These are phyloP conservation scores for Chloebia gouldiae DNA, from an alignment of 2,113 vertebrate genomes.

Conservation along the genomic window DNA sequence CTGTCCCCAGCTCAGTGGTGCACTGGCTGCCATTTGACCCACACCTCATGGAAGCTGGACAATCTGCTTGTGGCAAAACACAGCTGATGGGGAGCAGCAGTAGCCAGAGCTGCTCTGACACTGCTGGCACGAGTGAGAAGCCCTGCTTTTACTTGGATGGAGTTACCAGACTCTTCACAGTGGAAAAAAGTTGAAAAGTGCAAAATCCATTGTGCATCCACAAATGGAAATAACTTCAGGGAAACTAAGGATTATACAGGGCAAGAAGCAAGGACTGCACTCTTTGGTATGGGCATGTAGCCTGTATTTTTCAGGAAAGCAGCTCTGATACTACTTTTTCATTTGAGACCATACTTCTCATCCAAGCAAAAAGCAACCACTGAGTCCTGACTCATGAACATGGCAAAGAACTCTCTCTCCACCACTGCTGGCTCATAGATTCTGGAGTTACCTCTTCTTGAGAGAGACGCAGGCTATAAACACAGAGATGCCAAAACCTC, in stretches of 20 bases:
- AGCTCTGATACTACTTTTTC: not conserved
- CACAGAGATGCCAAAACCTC: not conserved
- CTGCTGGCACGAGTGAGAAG: not conserved
- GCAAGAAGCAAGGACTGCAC: not conserved
- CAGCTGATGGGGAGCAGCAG: not conserved
- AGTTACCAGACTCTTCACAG: not conserved
- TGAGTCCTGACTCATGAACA: not conserved
- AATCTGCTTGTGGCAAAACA: not conserved
- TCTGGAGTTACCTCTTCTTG: not conserved
- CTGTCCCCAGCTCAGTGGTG: not conserved
- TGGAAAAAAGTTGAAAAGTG: not conserved
- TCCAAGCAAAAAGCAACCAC: not conserved
- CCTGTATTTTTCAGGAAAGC: not conserved
- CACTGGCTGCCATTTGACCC: not conserved
- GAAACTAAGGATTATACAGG: not conserved
- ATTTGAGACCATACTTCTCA: not conserved
- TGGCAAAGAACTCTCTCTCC: not conserved
- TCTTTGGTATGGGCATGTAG: rapidly evolving
- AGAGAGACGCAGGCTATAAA: not conserved
- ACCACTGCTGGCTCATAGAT: not conserved
- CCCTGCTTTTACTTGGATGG: not conserved
- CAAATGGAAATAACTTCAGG: not conserved
- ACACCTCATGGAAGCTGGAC: not conserved
- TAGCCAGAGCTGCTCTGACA: not conserved
- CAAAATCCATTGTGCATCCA: not conserved